Evolutionary conservation across 2,888 invertebrate genomes (phyloP).

Genomic region (Drosophila formosana): DNA sequence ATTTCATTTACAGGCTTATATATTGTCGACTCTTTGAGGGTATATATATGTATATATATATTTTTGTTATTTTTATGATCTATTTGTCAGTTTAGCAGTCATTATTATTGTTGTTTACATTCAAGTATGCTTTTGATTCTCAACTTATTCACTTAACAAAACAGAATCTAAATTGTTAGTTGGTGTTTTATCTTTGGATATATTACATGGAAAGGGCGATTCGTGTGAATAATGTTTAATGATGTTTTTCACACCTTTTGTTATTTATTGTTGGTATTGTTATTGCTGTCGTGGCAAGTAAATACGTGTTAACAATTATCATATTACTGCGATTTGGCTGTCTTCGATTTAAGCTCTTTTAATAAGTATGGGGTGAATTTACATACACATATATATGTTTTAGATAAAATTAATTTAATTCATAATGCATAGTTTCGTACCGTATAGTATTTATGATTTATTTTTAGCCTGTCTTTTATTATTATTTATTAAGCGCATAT

Average conservation of each 20-base stretch:
- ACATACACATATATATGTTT: conserved; percentile 32
- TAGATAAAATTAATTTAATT: conserved; percentile 47
- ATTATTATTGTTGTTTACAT: conserved; percentile 51
- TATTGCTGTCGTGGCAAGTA: conserved; percentile 54
- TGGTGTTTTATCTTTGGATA: conserved; percentile 15
- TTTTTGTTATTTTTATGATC: conserved; percentile 39
- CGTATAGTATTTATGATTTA: conserved; percentile 5
- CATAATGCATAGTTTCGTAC: conserved; percentile 24
- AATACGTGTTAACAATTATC: conserved; percentile 64
- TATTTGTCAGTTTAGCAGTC: conserved; percentile 70
- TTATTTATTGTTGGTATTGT: conserved; percentile 10
- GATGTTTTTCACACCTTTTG: conserved; percentile 15
- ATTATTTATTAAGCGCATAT: conserved; percentile 51
- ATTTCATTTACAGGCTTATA: conserved; percentile 75
- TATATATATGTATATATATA: conserved; percentile 29
- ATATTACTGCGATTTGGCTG: conserved; percentile 37
- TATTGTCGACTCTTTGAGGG: conserved; percentile 81
- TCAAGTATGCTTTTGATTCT: conserved; percentile 35
- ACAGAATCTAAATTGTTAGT: conserved; percentile 7
- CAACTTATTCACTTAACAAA: conserved; percentile 16
- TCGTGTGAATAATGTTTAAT: conserved; percentile 11
- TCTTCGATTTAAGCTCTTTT: conserved; percentile 55
- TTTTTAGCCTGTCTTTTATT: conserved; percentile 32
- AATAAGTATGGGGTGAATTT: conserved; percentile 49
- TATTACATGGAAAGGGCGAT: conserved; percentile 20